Percentiles rank a stretch among this genome's conserved stretches.
Conservation (phyloP, 1,140 invertebrate genomes). For the Augochlora pura region DNA sequence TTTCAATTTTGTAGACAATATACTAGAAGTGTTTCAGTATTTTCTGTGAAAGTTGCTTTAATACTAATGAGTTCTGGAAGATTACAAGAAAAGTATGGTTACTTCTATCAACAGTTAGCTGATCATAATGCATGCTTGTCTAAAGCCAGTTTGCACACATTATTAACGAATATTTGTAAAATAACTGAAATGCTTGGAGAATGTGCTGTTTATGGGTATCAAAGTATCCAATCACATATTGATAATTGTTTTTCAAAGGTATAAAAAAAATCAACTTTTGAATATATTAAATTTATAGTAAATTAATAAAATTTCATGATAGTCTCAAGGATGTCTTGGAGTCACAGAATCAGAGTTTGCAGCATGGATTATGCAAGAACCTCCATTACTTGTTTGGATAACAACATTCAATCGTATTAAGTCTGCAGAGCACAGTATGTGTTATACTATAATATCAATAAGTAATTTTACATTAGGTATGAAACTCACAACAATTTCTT, state of each 20-base stretch:
- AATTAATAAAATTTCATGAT: conserved; percentile 26
- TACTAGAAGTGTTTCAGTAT: conserved; percentile 78
- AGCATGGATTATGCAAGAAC: conserved; percentile 82
- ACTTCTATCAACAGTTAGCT: conserved; percentile 82
- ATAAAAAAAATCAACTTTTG: conserved; percentile 35
- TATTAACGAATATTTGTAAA: conserved; percentile 79
- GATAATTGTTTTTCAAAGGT: conserved; percentile 81
- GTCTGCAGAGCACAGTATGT: conserved; percentile 80
- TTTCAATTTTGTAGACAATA: conserved; percentile 72
- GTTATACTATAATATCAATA: background rate
- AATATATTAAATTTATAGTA: background rate
- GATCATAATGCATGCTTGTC: conserved; percentile 82
- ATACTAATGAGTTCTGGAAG: conserved; percentile 80
- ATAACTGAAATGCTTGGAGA: conserved; percentile 82
- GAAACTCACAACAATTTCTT: conserved; percentile 23
- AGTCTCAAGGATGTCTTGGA: conserved; percentile 80
- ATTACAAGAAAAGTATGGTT: conserved; percentile 83
- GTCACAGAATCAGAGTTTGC: conserved; percentile 82
- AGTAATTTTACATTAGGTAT: background rate
- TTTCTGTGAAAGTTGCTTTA: conserved; percentile 81
- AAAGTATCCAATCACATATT: conserved; percentile 80
- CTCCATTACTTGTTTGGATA: conserved; percentile 83
- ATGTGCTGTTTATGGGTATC: conserved; percentile 80
- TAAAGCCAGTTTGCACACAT: conserved; percentile 77
- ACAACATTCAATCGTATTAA: conserved; percentile 82